Evolutionary conservation across 1,140 invertebrate genomes (phyloP), one percentile per base, ranked within the genome.

Genomic region (Drosophila orosa): DNA sequence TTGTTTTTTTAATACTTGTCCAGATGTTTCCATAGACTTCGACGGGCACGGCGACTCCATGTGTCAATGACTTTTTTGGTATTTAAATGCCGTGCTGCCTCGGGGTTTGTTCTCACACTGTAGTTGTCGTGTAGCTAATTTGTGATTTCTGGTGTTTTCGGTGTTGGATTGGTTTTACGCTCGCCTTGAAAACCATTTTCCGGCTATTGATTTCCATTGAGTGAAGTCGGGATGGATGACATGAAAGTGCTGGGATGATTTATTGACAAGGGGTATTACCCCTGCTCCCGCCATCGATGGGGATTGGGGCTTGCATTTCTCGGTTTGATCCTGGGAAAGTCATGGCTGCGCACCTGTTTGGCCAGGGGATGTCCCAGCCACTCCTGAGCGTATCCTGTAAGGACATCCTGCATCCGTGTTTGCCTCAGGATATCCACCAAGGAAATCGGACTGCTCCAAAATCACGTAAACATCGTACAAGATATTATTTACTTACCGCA

Each of bases 121-220:
- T 27, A 22, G 39, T 58, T 72, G 37, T 77, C 19, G 83, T 87
- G 76, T 80, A 83, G 83, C 83, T 86, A 86, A 86, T 86, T 86
- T 86, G 83, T 86, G 83, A 86, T 86, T 87, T 87, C 57, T 83
- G 69, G 69, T 86, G 83, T 86, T 86, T 86, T 86, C 74, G 69
- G 74, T 87, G 25, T 86, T 82, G 82, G 59, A 63, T 86, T 87
- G 86, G 69, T 72, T 86, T 85, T 78, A 81, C 82, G 82, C 69
- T 75, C 63, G 82, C 82, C 77, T 78, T 71, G 79, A 71, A 76
- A 83, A 83, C 82, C 62, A 86, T 86, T 86, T 86, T 86, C 75
- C 83, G 83, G 83, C 83, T 79, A 86, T 86, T 87, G 82, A 62
- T 82, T 86, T 74, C 74, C 66, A 74, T 42, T 25, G 61, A 48